Conservation (phyloP, 2,797 vertebrate genomes). For the Phalloptychus januarius region DNA sequence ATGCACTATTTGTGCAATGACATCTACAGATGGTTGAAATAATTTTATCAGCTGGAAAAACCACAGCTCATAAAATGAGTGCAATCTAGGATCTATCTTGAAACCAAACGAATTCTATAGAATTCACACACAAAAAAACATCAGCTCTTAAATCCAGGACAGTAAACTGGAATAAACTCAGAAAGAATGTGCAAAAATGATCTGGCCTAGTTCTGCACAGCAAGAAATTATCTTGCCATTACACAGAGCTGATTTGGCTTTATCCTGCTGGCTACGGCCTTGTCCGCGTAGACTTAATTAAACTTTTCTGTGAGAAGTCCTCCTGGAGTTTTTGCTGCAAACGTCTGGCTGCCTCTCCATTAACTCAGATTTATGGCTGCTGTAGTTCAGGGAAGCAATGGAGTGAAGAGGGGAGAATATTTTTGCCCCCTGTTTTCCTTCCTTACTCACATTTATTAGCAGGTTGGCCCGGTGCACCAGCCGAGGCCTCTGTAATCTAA, state of each 20-base stretch:
- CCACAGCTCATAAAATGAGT: conserved; percentile 5
- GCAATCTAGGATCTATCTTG: conserved; percentile 7
- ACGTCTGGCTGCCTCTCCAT: conserved; percentile 52
- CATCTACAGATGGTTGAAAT: conserved; percentile 12
- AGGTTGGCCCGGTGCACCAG: conserved; percentile 15
- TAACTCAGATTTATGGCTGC: conserved; percentile 60
- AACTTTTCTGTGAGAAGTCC: conserved; percentile 63
- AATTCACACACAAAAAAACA: conserved; percentile 1
- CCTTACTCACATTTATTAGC: conserved; percentile 33
- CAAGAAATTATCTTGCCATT: conserved; percentile 55
- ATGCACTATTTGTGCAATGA: conserved; percentile 31
- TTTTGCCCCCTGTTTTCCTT: conserved; percentile 17
- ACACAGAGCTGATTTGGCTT: conserved; percentile 52
- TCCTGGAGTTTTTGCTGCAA: conserved; percentile 55
- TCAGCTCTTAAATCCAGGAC: conserved; percentile 1
- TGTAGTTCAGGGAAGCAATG: conserved; percentile 40
- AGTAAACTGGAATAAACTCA: conserved; percentile 28
- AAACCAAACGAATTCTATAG: conserved; percentile 9
- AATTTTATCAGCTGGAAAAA: conserved; percentile 31
- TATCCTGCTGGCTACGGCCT: conserved; percentile 41
- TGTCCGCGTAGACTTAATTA: conserved; percentile 68
- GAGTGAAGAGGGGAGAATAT: conserved; percentile 22
- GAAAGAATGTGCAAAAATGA: conserved; percentile 43
- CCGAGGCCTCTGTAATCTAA: conserved; percentile 27
- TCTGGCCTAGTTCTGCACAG: conserved; percentile 51